Conservation (phyloP, 2,888 invertebrate species). For the Andrena bucephala region DNA sequence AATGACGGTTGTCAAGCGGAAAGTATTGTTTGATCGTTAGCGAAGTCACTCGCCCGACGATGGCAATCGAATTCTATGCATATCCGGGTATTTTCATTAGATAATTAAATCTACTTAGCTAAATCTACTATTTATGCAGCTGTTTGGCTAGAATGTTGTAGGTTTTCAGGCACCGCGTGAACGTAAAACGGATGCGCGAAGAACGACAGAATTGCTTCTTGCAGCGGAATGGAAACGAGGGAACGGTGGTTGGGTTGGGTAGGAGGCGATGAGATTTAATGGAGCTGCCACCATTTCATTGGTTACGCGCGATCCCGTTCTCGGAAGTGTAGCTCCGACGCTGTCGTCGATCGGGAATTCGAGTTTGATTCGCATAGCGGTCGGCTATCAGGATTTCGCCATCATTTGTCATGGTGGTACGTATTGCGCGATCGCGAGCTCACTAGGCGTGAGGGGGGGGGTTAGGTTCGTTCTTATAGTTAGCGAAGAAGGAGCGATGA, state of each 20-base stretch:
- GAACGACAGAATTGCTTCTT: neutral
- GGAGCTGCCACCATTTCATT: neutral
- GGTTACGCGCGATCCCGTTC: slow-evolving; percentile 7
- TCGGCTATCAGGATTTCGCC: neutral
- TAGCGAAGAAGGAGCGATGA: slow-evolving; percentile 22
- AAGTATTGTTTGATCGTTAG: neutral
- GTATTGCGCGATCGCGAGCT: neutral
- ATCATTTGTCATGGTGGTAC: neutral
- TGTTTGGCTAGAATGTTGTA: too few species aligned
- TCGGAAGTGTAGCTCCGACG: neutral
- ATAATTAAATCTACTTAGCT: too few species aligned
- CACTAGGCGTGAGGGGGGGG: neutral
- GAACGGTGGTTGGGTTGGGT: neutral
- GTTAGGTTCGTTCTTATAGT: neutral
- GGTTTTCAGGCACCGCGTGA: too few species aligned
- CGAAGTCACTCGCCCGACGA: neutral
- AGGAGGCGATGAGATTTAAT: too few species aligned
- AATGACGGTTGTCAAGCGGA: neutral
- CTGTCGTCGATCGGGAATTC: slow-evolving; percentile 3
- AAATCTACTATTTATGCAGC: too few species aligned
- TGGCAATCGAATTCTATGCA: too few species aligned
- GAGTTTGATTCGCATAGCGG: neutral
- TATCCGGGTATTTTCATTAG: too few species aligned
- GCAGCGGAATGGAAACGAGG: neutral
- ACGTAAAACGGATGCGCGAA: neutral